Evolutionary conservation across 2,888 invertebrate genomes (phyloP), one percentile per base, ranked within the genome.

Genomic region (Unio pictorum): DNA sequence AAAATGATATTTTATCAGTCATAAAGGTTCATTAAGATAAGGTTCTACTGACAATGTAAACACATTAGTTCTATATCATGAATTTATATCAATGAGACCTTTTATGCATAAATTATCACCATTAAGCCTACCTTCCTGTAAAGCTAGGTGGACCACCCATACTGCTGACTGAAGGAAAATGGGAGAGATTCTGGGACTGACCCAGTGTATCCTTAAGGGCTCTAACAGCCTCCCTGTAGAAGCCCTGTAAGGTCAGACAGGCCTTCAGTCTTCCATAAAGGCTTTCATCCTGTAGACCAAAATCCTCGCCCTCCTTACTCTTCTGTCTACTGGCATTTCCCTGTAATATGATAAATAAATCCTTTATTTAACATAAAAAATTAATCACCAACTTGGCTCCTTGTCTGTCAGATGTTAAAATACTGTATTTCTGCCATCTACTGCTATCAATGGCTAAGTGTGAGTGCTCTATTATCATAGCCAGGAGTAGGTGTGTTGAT

Each of bases 141-240:
- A 81, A 76, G 61, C 81, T 80, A 20, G 81, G 76, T 11, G 80
- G 78, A 45, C 81, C 82, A 23, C 79, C 83, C 60, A 88, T 83
- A 79, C 88, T 88, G 75, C 88, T 87, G 68, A 88, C 77, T 7
- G 89, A 89, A 8, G 87, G 86, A 70, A 82, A 85, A 66, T 87
- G 87, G 23, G 88, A 88, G 69, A 87, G 81, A 66, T 80, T 86
- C 71, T 83, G 84, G 17, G 84, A 78, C 34, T 84, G 83, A 30
- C 86, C 86, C 8, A 88, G 79, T 11, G 86, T 79, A 62, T 88
- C 88, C 26, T 85, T 71, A 55, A 88, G 73, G 0, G 85, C 80
- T 20, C 84, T 71, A n/a, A 89, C 68, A 28, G 84, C 82, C 68
- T 88, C 88, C n/a, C 87, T 72, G 75, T 86, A 89, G 72, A 81